Evolutionary conservation across 2,797 vertebrate genomes (phyloP), one percentile per base, ranked within the genome.

Genomic region (Pampus argenteus): DNA sequence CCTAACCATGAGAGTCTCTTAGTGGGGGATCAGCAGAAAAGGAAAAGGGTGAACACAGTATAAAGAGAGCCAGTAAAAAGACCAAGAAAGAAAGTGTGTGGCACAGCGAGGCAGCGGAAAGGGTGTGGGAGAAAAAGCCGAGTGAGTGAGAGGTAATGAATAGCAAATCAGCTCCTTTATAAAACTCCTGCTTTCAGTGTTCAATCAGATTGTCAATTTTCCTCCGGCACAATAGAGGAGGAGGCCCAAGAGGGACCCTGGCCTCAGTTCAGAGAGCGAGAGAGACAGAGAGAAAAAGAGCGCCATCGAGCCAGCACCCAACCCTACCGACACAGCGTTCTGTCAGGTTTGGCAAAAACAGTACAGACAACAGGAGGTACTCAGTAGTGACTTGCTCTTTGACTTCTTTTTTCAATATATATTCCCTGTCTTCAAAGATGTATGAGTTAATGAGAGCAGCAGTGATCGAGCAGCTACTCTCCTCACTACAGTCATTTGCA

Each of bases 181-280:
- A 93, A 89, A 92, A 90, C 81, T 88, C 79, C 89, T 89, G 88
- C 91, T 88, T 92, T 90, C 89, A 89, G 80, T 89, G 90, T 92
- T 93, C 91, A 93, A 92, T 93, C 92, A 94, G 89, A 92, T 92
- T 91, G 90, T 79, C 92, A 94, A 92, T 94, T 94, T 93, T 92
- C 85, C 84, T 90, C 72, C 18, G 79, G 86, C 87, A 92, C 90
- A 93, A 92, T 88, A 87, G 86, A 84, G 81, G 86, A 84, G 81
- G 70, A 73, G 83, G 82, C 86, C 90, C 77, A 63, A 65, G 88
- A 89, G 87, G 87, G 83, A 84, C 84, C 79, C 82, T 88, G 82
- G 87, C 83, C 80, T 85, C 71, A 50, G 88, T 86, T 89, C 83
- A 87, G 85, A 86, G 50, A 73, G 70, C 34, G 74, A 48, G 38